Evolutionary conservation across 2,113 vertebrate genomes (phyloP).

Genomic region (Oncorhynchus nerka): DNA sequence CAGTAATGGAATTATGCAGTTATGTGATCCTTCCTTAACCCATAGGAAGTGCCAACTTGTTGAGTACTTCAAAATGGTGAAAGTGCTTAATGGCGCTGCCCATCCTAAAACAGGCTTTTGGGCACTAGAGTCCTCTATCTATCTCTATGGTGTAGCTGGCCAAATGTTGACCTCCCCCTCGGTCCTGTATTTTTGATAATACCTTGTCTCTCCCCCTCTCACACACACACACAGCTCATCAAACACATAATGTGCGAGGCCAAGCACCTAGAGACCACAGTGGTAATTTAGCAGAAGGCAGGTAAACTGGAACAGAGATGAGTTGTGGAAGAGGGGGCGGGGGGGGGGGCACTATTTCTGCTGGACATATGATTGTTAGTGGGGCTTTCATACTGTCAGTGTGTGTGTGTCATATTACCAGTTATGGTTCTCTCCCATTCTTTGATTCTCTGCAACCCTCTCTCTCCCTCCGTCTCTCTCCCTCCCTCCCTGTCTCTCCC

Average conservation of each 20-base stretch:
- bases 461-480: background rate
- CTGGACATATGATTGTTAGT: background rate
- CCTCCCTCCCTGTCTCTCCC: background rate
- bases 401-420: background rate
- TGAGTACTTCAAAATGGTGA: no score
- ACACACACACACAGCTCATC: no score
- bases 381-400: background rate
- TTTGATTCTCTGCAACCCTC: background rate
- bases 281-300: background rate
- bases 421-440: background rate
- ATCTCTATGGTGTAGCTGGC: conserved; percentile 1
- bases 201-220: conserved; percentile 29
- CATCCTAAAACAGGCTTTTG: no score
- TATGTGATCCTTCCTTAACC: no score
- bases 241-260: background rate
- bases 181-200: conserved; percentile 55
- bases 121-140: no score
- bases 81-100: no score
- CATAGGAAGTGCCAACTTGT: no score
- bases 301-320: no score
- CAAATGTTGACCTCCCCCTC: conserved; percentile 51
- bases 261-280: background rate
- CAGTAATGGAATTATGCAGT: no score
- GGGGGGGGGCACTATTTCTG: no score
- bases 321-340: no score